phyloP scores from a whole-genome alignment of 64 coral and sea anemone genomes.

The Stichodactyla helianthus region DNA sequence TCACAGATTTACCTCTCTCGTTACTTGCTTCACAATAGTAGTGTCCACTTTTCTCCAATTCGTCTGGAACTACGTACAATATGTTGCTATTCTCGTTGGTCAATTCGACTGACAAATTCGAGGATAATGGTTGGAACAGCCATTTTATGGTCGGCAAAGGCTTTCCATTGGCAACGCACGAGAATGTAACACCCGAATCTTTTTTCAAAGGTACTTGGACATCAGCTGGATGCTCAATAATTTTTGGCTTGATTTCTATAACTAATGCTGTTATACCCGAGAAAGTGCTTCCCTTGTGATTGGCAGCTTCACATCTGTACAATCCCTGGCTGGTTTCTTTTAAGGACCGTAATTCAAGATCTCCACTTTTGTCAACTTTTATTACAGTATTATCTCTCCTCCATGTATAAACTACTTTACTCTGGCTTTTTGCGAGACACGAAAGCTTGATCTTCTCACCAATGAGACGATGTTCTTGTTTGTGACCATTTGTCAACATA shows the following conservation, averaged over 20 bases:
- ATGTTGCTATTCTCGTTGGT: slow-evolving; percentile 23
- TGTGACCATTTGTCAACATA: background rate
- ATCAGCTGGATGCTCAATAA: slow-evolving; percentile 16
- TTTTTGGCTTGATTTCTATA: slow-evolving; percentile 17
- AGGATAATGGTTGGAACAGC: slow-evolving; percentile 13
- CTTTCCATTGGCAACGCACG: slow-evolving; percentile 31
- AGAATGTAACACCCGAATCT: slow-evolving; percentile 17
- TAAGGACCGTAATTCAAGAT: background rate
- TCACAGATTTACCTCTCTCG: slow-evolving; percentile 20
- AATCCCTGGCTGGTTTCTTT: slow-evolving; percentile 14
- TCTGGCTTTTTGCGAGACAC: slow-evolving; percentile 11
- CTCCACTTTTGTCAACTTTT: slow-evolving; percentile 6
- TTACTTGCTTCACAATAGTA: slow-evolving; percentile 48
- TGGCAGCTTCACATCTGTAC: slow-evolving; percentile 28
- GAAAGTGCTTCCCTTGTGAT: slow-evolving; percentile 35
- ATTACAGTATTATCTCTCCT: background rate
- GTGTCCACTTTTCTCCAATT: slow-evolving; percentile 15
- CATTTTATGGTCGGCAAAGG: slow-evolving; percentile 33
- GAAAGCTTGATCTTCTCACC: slow-evolving; percentile 17
- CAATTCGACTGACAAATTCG: background rate
- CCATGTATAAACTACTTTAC: slow-evolving; percentile 17
- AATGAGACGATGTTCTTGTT: background rate
- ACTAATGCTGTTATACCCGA: slow-evolving; percentile 16
- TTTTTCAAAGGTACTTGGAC: slow-evolving; percentile 9
- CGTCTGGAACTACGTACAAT: slow-evolving; percentile 2